phyloP scores from a whole-genome alignment of 2,888 invertebrate species.

The Nephrocerus scutellatus region DNA sequence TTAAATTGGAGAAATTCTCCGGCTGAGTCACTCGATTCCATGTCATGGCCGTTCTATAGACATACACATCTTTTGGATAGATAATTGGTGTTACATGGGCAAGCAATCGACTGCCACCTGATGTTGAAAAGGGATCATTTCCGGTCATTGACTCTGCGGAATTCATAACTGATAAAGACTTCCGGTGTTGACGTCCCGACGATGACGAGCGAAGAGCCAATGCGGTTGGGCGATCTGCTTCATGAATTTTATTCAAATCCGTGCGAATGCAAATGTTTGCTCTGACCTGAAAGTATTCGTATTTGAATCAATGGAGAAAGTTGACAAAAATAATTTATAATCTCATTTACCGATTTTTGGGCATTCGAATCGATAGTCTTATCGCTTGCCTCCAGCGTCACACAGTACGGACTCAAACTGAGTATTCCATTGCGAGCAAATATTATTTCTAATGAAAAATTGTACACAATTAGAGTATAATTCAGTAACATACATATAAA shows the following conservation, averaged over 20 bases:
- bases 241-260: conserved; percentile 37
- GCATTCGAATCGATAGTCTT: conserved; percentile 42
- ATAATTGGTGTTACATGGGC: conserved; percentile 25
- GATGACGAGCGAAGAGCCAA: conserved; percentile 32
- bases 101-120: conserved; percentile 12
- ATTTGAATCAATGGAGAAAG: not conserved
- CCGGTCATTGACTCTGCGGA: conserved; percentile 28
- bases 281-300: conserved; percentile 31
- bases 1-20: conserved; percentile 32
- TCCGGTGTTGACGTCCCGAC: conserved; percentile 28
- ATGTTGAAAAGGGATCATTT: too few species aligned
- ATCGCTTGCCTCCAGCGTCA: conserved; percentile 52
- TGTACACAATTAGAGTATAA: not conserved
- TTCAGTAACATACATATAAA: conserved; percentile 13
- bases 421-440: conserved; percentile 40
- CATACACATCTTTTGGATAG: conserved; percentile 40
- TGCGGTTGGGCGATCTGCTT: conserved; percentile 37
- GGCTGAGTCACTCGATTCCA: conserved; percentile 50
- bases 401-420: conserved; percentile 47
- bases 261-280: conserved; percentile 46
- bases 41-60: conserved; percentile 47
- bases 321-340: not conserved
- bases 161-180: conserved; percentile 29
- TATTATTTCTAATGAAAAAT: conserved; percentile 32
- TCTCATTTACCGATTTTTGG: conserved; percentile 25